Evolutionary conservation across 1,140 invertebrate species (phyloP), one percentile per base, ranked within the genome.

Genomic region (Lucilia cuprina): DNA sequence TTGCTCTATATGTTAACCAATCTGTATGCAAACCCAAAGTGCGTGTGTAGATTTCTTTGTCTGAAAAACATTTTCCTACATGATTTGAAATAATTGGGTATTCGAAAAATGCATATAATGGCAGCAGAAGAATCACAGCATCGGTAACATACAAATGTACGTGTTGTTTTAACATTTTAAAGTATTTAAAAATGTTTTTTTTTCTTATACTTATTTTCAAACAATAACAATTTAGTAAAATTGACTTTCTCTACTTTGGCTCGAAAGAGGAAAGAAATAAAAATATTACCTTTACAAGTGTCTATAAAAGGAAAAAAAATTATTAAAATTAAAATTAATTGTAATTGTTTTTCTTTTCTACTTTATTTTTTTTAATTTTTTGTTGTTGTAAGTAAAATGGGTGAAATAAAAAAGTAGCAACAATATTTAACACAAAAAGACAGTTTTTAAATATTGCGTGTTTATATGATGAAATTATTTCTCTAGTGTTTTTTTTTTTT

Each of bases 261-360:
- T 19, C 25, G 9, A 25, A 21, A 21, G 9, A 21, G 25, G n/a
- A 19, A 65, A 1, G 19, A 19, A 70, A 21, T 0, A 70, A 10
- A 70, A 70, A 12, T 21, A 70, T 21, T 17, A 41, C 14, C 5
- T 14, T 5, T n/a, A 60, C 55, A 70, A n/a, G 55, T n/a, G 14
- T n/a, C 55, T n/a, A 60, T n/a, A 60, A 60, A 60, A 60, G 14
- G 13, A 60, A 17, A 17, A 60, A n/a, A 60, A 60, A 60, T 60
- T 60, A 60, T 25, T 19, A 70, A 70, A 19, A 70, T 70, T 70
- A 70, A 70, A 70, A 70, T 70, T 70, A 70, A 19, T 70, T 70
- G 21, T 70, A 70, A 70, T 70, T 70, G 60, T 70, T 70, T 21
- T 70, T 70, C n/a, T 70, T 70, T 60, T 60, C n/a, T 60, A 60